Evolutionary conservation across 2,888 invertebrate species (phyloP).

Genomic region (Smittia sp.): DNA sequence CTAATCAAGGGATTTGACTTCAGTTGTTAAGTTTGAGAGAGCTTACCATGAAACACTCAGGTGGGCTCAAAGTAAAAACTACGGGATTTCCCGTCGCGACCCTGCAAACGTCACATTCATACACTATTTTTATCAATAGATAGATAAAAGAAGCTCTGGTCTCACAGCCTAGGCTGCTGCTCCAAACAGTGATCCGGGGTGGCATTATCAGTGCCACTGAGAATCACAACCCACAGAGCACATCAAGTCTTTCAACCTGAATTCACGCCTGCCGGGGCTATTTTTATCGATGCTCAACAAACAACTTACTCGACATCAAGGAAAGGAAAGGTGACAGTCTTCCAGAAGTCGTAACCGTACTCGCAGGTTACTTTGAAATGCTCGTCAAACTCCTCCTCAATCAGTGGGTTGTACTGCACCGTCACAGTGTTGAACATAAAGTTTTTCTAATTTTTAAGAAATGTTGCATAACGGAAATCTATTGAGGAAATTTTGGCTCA

Average conservation of each 20-base stretch:
- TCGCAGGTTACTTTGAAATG: constrained; percentile 95
- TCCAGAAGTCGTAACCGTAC: constrained; percentile 95
- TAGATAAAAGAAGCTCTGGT: too few species aligned
- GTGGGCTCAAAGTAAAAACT: constrained; percentile 87
- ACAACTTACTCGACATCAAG: constrained; percentile 93
- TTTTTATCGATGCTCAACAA: background rate
- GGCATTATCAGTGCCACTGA: too few species aligned
- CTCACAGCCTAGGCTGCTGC: too few species aligned
- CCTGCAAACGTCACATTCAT: constrained; percentile 58
- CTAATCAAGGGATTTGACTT: too few species aligned
- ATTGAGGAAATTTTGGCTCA: constrained; percentile 53
- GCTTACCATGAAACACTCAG: constrained; percentile 96
- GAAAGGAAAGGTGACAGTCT: constrained; percentile 92
- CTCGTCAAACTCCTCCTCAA: constrained; percentile 91
- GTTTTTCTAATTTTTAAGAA: constrained; percentile 66
- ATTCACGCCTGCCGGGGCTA: background rate
- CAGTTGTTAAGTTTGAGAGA: too few species aligned
- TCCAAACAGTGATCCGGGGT: too few species aligned
- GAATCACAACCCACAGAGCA: too few species aligned
- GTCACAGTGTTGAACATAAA: constrained; percentile 97
- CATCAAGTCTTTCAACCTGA: background rate
- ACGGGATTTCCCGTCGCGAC: constrained; percentile 93
- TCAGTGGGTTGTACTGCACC: constrained; percentile 88
- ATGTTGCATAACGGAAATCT: constrained; percentile 41
- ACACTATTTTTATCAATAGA: too few species aligned